Evolutionary conservation across 2,888 invertebrate species (phyloP), one percentile per base, ranked within the genome.

Genomic region (Acrocyrtus sp.): DNA sequence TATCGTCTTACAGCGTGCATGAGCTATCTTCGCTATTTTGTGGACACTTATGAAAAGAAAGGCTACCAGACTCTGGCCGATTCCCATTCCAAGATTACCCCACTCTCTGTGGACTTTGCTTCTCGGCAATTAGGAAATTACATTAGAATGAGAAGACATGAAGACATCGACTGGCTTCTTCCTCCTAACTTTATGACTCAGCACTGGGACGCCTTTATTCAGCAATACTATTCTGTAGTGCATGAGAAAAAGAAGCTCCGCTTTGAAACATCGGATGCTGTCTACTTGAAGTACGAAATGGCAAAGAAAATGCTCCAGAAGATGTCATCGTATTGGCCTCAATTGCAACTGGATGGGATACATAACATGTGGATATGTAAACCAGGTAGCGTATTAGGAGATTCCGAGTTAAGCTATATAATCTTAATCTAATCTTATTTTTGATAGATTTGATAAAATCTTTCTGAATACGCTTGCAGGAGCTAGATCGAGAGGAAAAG

Each of bases 281-380:
- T 74, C 6, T 65, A 74, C 47, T 78, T 84, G 84, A 81, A 83
- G 68, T 87, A 87, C 81, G 86, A 86, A 62, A 87, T 86, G 80
- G 88, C 89, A 4, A 86, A 88, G 57, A 87, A 88, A 73, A 84
- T 91, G 43, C 84, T 95, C 65, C 88, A 89, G 19, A 88, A 89
- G 50, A 87, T 95, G 81, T 86, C 87, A 17, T 88, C 88, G 68
- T 89, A 88, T 82, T 94, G 93, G 92, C 93, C 94, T 0, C 94
- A 94, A 83, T 88, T 92, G 79, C 89, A 91, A 39, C 88, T 93
- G 78, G 96, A 97, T 83, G 97, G 96, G 0, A 88, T 90, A 72
- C 88, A 90, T 70, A 96, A 96, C 84, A 90, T 96, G 79, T 97
- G 97, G 96, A 96, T 97, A 76, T 89, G 96, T 72, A 97, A 97